Base-by-base conservation (phyloP, 2,113 vertebrate species). In the Ahaetulla prasina region DNA sequence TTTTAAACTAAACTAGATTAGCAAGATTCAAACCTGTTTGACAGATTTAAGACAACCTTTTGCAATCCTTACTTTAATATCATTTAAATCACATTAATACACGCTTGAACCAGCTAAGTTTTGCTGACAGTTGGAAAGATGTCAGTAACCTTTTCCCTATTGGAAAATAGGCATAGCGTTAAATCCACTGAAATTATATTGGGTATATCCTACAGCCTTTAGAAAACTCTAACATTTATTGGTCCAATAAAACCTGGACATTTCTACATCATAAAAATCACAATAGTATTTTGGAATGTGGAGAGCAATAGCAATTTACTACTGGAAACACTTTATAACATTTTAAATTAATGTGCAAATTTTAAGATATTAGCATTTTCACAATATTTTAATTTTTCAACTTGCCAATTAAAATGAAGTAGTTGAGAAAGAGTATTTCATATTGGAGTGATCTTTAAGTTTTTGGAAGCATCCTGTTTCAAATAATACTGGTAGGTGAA, bases 1-100 rank as follows among this genome's bases (percentile, higher is more conserved):
- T 47, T 80, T 74, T 86, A 74, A 55, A 90, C 12, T 94, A 90
- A 95, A 55, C 50, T 74, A 89, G 55, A 54, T 53, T 90, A 89
- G 39, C 60, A 54, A 80, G 91, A 93, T 87, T 92, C 60, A 93
- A 57, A 91, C 88, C 87, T 95, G 87, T 91, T 94, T 90, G 92
- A 91, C 91, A 93, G 84, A 49, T 91, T 49, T 45, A 90, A 91
- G 87, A 91, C 90, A 93, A 35, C 47, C 35, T 95, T 57, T 60
- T 39, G 9, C 86, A 87, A 85, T 39, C 53, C 30, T 49, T 94
- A 11, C 88, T 93, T 90, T 93, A 60, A 92, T 93, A 84, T 88
- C 27, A 50, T 92, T 55, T 25, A 93, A 93, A 92, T 92, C 11
- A 54, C 49, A 55, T 43, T 91, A 90, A 45, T 92, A 94, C 45